A percentile compares a stretch with the other conserved stretches of the same genome.
Evolutionary conservation across 2,888 invertebrate species (phyloP).

Genomic region (Didymodactylos carnosus): DNA sequence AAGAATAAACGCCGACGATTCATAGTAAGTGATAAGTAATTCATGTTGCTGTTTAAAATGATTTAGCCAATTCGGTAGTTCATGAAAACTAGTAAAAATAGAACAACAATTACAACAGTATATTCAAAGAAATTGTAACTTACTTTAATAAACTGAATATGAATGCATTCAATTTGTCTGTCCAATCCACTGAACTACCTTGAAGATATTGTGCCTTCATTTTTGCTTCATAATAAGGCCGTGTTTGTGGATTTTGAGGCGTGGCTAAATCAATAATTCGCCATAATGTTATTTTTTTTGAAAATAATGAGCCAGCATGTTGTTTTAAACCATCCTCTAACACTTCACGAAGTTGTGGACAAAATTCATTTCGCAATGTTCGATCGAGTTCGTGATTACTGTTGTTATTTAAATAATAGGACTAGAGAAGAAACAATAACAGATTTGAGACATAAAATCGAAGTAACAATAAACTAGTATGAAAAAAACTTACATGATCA

Average conservation of each 20-base stretch:
- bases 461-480: too few species aligned
- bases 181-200: background rate
- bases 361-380: background rate
- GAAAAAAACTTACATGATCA: background rate
- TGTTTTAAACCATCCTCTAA: background rate
- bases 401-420: background rate
- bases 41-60: background rate
- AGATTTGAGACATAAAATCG: too few species aligned
- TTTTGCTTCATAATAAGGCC: background rate
- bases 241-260: background rate
- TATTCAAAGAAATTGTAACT: background rate
- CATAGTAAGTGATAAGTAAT: background rate
- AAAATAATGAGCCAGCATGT: background rate
- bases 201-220: background rate
- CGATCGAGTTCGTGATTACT: background rate
- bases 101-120: background rate
- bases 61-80: background rate
- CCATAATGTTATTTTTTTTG: background rate
- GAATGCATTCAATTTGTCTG: background rate
- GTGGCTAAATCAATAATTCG: background rate
- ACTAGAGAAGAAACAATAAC: background rate
- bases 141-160: background rate
- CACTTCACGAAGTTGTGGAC: background rate
- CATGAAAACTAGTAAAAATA: background rate
- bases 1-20: background rate